phyloP scores from a whole-genome alignment of 2,888 invertebrate genomes.

The Machimus atricapillus region DNA sequence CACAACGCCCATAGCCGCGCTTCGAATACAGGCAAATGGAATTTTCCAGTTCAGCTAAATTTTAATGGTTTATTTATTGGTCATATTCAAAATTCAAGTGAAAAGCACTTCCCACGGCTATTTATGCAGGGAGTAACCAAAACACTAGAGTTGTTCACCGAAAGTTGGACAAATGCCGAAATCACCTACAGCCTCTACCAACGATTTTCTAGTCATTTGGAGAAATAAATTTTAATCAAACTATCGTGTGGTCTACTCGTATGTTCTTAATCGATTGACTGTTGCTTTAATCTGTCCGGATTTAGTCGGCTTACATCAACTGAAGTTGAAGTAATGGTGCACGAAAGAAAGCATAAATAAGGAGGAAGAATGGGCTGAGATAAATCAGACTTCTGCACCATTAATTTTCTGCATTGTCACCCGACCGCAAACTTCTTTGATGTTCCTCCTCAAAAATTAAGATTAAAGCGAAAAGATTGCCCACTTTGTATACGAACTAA shows the following conservation, averaged over 20 bases:
- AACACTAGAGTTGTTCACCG: not conserved
- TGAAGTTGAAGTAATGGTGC: not conserved
- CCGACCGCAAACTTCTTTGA: not conserved
- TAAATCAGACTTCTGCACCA: not conserved
- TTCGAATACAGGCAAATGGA: not conserved
- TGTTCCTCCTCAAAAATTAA: not conserved
- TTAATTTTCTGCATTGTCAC: not conserved
- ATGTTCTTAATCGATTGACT: not conserved
- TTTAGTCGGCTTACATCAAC: not conserved
- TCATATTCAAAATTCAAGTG: not conserved
- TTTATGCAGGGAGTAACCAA: not conserved
- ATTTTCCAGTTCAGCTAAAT: not conserved
- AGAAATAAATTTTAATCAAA: not conserved
- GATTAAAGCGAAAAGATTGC: not conserved
- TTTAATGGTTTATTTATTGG: constrained; percentile 11
- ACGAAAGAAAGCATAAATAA: not conserved
- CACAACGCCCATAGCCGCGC: not conserved
- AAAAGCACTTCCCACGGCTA: not conserved
- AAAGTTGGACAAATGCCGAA: not conserved
- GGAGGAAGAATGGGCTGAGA: not conserved
- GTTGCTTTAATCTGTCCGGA: not conserved
- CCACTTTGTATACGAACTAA: not conserved
- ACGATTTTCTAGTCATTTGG: not conserved
- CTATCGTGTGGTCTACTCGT: not conserved
- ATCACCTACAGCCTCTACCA: not conserved